Conservation (phyloP, 2,113 vertebrate genomes). For the Tamias sibiricus region DNA sequence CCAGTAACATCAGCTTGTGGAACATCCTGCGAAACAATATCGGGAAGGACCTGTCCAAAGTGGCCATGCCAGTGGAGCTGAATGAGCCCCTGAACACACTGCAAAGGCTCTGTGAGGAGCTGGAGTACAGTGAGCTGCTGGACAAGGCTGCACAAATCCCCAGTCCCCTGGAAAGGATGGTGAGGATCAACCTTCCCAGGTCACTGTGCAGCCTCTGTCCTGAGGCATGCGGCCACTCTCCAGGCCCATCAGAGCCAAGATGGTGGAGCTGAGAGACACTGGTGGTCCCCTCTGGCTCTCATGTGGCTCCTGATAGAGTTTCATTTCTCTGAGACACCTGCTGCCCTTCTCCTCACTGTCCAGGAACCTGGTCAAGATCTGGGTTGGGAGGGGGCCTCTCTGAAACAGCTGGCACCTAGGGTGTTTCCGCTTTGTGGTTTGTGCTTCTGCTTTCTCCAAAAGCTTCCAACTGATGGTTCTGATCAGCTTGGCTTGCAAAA, state of each 20-base stretch:
- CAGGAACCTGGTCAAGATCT: neutral
- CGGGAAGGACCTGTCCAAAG: slow-evolving; percentile 98
- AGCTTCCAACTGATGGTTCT: slow-evolving; percentile 21
- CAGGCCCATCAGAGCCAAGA: fast-evolving
- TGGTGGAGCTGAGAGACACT: fast-evolving
- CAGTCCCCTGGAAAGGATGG: slow-evolving; percentile 94
- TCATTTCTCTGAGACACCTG: neutral
- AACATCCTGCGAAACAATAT: slow-evolving; percentile 98
- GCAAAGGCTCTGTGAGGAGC: slow-evolving; percentile 97
- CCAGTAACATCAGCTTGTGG: slow-evolving; percentile 96
- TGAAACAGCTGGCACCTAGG: neutral
- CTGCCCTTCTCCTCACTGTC: neutral
- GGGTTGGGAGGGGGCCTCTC: neutral
- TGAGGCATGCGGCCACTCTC: fast-evolving
- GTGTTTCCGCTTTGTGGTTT: neutral
- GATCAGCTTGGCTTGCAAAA: slow-evolving; percentile 19
- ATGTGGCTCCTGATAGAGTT: fast-evolving
- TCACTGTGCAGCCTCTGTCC: fast-evolving
- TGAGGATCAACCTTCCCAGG: slow-evolving; percentile 71
- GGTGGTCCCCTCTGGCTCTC: neutral
- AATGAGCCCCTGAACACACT: slow-evolving; percentile 98
- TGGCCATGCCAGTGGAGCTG: slow-evolving; percentile 97
- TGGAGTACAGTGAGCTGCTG: slow-evolving; percentile 97
- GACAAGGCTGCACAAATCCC: slow-evolving; percentile 90
- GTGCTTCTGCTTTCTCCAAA: neutral